phyloP scores from a whole-genome alignment of 2,888 invertebrate species.

The Hirtodrosophila trivittata region DNA sequence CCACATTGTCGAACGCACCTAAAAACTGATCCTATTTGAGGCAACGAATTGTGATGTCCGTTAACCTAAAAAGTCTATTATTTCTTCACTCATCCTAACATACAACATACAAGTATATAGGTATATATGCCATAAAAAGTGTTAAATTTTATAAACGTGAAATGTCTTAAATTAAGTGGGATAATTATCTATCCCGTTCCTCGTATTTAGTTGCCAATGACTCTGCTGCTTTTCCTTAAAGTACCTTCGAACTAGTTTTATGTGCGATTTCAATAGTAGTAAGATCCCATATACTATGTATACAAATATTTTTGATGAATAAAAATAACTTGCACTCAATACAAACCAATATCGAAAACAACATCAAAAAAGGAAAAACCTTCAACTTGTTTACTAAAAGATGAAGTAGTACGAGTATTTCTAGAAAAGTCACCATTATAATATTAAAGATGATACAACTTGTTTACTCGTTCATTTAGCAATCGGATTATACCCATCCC shows the following conservation, averaged over 20 bases:
- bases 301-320: slow-evolving; percentile 40
- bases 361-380: neutral
- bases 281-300: slow-evolving; percentile 36
- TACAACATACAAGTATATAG: too few species aligned
- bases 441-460: slow-evolving; percentile 3
- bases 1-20: slow-evolving; percentile 54
- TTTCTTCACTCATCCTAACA: slow-evolving; percentile 24
- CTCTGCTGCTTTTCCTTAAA: slow-evolving; percentile 29
- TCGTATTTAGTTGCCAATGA: slow-evolving; percentile 45
- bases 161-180: slow-evolving; percentile 7
- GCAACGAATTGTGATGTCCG: slow-evolving; percentile 37
- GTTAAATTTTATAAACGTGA: slow-evolving; percentile 36
- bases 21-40: slow-evolving; percentile 10
- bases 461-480: slow-evolving; percentile 29
- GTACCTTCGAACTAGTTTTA: slow-evolving; percentile 39
- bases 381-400: neutral
- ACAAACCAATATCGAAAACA: slow-evolving; percentile 11
- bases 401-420: neutral
- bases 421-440: neutral
- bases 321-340: slow-evolving; percentile 43
- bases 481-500: slow-evolving; percentile 20
- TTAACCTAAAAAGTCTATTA: slow-evolving; percentile 28
- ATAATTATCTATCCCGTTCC: slow-evolving; percentile 37
- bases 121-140: slow-evolving; percentile 9
- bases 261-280: slow-evolving; percentile 53